A percentile compares a stretch with the other conserved stretches of the same genome.
These are phyloP conservation scores for Augochlora pura DNA, from an alignment of 1,140 invertebrate species.

Conservation along the genomic window DNA sequence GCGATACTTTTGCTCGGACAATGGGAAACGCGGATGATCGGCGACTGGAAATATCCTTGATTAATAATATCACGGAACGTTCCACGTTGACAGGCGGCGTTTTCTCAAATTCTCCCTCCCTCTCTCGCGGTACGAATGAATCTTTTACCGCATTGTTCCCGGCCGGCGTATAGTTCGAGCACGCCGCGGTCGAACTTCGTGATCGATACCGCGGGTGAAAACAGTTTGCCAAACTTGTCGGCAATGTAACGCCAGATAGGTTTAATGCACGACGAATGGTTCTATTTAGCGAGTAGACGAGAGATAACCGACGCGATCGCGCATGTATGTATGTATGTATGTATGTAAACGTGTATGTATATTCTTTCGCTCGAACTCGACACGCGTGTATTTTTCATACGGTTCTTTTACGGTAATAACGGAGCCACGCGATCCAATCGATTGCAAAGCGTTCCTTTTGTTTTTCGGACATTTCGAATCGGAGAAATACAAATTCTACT, in stretches of 20 bases:
- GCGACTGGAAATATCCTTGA: neutral
- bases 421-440: too few species aligned
- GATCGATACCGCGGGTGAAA: constrained; percentile 48
- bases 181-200: constrained; percentile 47
- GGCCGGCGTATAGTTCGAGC: constrained; percentile 23
- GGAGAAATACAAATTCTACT: too few species aligned
- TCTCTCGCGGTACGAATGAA: constrained; percentile 5
- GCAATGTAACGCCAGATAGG: constrained; percentile 31
- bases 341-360: too few species aligned
- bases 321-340: too few species aligned
- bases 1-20: too few species aligned
- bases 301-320: constrained; percentile 22
- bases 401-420: too few species aligned
- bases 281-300: constrained; percentile 29
- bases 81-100: neutral
- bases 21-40: too few species aligned
- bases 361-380: neutral
- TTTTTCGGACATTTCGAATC: too few species aligned
- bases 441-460: too few species aligned
- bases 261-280: constrained; percentile 36
- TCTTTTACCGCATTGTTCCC: constrained; percentile 42
- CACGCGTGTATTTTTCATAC: too few species aligned
- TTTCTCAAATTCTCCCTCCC: constrained; percentile 29
- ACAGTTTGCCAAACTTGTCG: constrained; percentile 50
- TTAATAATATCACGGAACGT: neutral